phyloP scores from a whole-genome alignment of 2,797 vertebrate species.

The Cichlasoma orientale region DNA sequence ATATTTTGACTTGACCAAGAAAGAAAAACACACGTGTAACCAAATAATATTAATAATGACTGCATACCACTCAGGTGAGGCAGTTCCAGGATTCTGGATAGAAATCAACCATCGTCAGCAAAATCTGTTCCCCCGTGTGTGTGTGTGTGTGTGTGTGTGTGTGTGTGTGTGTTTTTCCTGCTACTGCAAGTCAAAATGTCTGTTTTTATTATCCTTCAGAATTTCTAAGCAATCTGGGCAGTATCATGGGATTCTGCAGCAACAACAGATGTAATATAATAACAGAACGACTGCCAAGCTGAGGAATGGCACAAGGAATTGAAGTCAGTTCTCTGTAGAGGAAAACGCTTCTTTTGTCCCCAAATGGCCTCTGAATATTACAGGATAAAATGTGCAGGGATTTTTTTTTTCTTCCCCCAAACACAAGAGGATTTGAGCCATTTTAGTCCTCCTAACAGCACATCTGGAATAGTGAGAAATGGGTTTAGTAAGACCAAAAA shows the following conservation, averaged over 20 bases:
- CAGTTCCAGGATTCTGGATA: not conserved
- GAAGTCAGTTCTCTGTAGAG: not conserved
- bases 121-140: not conserved
- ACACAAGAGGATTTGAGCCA: not conserved
- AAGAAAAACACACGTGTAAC: not conserved
- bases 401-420: not conserved
- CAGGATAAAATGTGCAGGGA: slow-evolving; percentile 13
- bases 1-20: not conserved
- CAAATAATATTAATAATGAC: not conserved
- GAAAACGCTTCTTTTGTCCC: slow-evolving; percentile 17
- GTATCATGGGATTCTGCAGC: not conserved
- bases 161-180: not conserved
- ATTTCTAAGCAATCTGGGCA: not conserved
- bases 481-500: not conserved
- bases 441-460: slow-evolving; percentile 19
- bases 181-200: not conserved
- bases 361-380: slow-evolving; percentile 9
- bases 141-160: not conserved
- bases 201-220: not conserved
- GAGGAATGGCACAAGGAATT: slow-evolving; percentile 1
- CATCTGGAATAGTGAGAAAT: slow-evolving; percentile 40
- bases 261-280: not conserved
- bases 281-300: slow-evolving; percentile 5
- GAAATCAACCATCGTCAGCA: not conserved
- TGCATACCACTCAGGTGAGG: not conserved